Conservation (phyloP, 2,113 vertebrate genomes). For the mouse (Mus musculus) region DNA sequence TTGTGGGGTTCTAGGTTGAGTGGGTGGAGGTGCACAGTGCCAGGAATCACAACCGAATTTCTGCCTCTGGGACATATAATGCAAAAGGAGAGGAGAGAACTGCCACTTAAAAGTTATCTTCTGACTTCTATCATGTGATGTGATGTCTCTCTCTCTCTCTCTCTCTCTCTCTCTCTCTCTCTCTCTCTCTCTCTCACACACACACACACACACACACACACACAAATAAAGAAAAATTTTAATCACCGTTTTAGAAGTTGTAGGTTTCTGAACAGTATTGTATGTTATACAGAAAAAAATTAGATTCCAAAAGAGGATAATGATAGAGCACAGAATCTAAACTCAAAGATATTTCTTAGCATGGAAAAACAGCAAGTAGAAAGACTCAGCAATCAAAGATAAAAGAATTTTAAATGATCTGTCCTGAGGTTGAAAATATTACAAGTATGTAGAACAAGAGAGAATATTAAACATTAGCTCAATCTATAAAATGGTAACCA, state of each 20-base stretch:
- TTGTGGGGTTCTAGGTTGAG: neutral
- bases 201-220: neutral
- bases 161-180: no score
- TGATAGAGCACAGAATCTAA: neutral
- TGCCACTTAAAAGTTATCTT: neutral
- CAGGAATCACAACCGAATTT: neutral
- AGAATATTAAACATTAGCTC: conserved; percentile 14
- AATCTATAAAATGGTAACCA: neutral
- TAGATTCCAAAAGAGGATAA: neutral
- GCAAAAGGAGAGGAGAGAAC: neutral
- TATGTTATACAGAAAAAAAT: neutral
- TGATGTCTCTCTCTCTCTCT: no score
- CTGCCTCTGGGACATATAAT: no score
- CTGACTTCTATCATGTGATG: no score
- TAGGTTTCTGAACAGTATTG: neutral
- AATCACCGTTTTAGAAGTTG: neutral
- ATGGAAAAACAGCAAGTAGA: neutral
- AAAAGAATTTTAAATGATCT: conserved; percentile 38
- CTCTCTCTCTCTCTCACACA: no score
- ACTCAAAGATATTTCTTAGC: conserved; percentile 2
- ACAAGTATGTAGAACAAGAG: neutral
- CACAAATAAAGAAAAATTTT: neutral
- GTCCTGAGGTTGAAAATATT: neutral
- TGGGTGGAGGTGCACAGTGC: neutral
- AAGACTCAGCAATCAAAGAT: conserved; percentile 29